These are phyloP conservation scores for Athalia rosae DNA, from an alignment of 2,888 invertebrate genomes.

Conservation along the genomic window DNA sequence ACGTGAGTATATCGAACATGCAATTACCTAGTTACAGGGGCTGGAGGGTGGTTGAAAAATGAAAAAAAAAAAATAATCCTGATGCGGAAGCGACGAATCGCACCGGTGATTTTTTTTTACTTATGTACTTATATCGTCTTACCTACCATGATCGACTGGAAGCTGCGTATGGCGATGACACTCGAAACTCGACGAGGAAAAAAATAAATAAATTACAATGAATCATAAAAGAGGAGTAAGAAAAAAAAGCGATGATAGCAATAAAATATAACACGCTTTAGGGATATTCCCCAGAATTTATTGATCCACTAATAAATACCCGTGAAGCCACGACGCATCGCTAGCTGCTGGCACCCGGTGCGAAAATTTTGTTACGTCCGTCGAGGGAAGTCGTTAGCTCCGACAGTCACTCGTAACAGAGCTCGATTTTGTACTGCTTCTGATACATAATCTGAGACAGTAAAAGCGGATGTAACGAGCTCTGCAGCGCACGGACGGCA, in stretches of 20 bases:
- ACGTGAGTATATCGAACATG: no score
- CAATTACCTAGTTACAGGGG: no score
- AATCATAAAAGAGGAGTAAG: not conserved
- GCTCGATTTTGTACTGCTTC: conserved; percentile 20
- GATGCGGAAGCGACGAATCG: no score
- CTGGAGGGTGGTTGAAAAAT: no score
- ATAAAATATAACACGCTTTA: not conserved
- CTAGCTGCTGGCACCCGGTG: not conserved
- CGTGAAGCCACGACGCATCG: conserved; percentile 3
- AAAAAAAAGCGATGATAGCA: not conserved
- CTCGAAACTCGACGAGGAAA: no score
- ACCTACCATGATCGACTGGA: no score
- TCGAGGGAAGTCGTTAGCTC: no score
- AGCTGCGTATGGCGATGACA: no score
- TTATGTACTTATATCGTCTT: no score
- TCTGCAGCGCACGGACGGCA: conserved; percentile 19
- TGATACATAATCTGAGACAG: conserved; percentile 11
- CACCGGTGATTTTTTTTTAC: no score
- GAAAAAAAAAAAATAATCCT: no score
- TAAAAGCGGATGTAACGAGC: conserved; percentile 34
- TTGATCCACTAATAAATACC: conserved; percentile 6
- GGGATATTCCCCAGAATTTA: conserved; percentile 17
- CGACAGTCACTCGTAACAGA: conserved; percentile 2
- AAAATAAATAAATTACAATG: no score
- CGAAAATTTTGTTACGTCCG: not conserved